Base-by-base conservation (phyloP, 1,140 invertebrate species). In the Tetramorium alpestre region DNA sequence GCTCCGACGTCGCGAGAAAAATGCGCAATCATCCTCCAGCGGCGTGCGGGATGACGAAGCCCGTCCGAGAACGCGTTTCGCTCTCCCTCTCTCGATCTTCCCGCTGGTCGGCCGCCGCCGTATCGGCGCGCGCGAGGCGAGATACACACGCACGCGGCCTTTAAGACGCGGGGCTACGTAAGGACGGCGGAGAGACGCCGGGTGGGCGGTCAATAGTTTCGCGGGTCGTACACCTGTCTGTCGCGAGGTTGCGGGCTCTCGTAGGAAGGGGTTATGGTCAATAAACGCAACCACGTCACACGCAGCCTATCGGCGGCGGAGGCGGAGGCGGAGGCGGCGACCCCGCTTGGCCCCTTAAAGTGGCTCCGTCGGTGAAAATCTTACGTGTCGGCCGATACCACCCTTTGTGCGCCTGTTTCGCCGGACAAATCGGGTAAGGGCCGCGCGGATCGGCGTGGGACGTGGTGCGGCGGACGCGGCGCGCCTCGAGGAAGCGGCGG, bases 231-330 rank as follows among this genome's bases (percentile, higher is more conserved):
- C 93, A 94, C 93, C 93, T 94, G 94, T 94, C 93, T 89, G 90
- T 89, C 91, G 89, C 93, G 92, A 94, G 94, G 92, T 94, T 91
- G 92, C 91, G 90, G 92, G 93, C 86, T 89, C 82, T 89, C 89
- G 91, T 89, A 90, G 94, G 94, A 95, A 95, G 94, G 94, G 94
- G 94, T 95, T 95, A 95, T 95, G 94, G 94, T 95, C 94, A 95
- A 95, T 95, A 95, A 95, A 94, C 94, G 93, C 94, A 94, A 93
- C 94, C 92, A 94, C 94, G 93, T 95, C 94, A 94, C 93, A 93
- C 93, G 93, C 93, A 93, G 93, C 93, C 94, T 94, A 95, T 94
- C 94, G 93, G 92, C 92, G 65, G 41, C 65, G 28, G 28, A 33
- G 28, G 28, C 28, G 11, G n/a, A 41, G 65, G 5, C 41, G 92